A percentile compares a stretch with the other conserved stretches of the same genome.
These are phyloP conservation scores for Jacana jacana DNA, from an alignment of 2,113 vertebrate species.

Conservation along the genomic window DNA sequence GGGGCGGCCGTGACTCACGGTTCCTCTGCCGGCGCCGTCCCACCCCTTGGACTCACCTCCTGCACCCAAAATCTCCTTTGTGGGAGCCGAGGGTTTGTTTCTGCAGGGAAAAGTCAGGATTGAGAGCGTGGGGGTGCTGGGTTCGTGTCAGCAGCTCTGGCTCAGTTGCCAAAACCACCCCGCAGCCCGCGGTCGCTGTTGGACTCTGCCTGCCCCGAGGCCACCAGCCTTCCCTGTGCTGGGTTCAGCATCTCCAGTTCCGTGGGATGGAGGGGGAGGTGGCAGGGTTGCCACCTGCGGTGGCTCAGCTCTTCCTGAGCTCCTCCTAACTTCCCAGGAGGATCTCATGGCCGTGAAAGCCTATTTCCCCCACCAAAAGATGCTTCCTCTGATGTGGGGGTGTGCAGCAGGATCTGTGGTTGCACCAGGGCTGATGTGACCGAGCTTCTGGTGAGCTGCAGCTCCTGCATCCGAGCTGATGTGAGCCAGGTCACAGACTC, in stretches of 20 bases:
- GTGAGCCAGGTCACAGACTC: background rate
- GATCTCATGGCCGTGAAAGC: background rate
- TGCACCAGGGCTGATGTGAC: background rate
- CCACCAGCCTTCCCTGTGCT: background rate
- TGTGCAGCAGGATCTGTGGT: background rate
- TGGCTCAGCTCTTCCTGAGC: background rate
- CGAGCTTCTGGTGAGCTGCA: background rate
- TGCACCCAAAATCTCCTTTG: background rate
- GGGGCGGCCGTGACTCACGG: rapidly evolving
- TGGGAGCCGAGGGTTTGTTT: background rate
- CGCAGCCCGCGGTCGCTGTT: background rate
- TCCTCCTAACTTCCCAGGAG: background rate
- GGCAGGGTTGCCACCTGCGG: background rate
- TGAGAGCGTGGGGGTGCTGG: rapidly evolving
- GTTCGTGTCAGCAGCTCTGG: background rate
- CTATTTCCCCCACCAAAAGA: rapidly evolving
- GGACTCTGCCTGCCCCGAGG: background rate
- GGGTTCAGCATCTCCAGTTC: background rate
- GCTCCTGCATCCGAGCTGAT: no score
- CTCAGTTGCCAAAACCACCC: background rate
- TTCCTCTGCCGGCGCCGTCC: background rate
- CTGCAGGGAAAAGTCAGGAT: no score
- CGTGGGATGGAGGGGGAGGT: background rate
- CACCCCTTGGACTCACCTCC: background rate
- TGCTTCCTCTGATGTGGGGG: background rate